Base-by-base conservation (phyloP, 2,888 invertebrate genomes). In the Ferrisia virgata region DNA sequence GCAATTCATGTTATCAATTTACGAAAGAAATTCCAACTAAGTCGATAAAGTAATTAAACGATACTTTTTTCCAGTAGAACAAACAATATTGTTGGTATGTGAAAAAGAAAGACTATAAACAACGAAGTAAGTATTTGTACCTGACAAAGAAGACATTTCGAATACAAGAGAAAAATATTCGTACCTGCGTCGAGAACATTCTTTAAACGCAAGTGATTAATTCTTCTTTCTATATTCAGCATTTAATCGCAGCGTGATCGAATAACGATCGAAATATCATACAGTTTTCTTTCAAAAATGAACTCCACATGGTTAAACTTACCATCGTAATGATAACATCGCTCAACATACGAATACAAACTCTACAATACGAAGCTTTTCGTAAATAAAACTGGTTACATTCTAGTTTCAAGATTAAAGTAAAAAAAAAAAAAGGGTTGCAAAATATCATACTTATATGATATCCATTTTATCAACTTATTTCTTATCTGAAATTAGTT, bases 341-440 rank as follows among this genome's bases (percentile, higher is more conserved):
- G 72, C 36, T 36, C 18, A 9, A n/a, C n/a, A 47, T 18, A 47
- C 18, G 43, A n/a, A 47, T 18, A 47, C 18, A 4, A 18, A n/a
- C 33, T 33, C n/a, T 1, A 0, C 33, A 72, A n/a, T 53, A 5
- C 6, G 39, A 39, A 11, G 28, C 28, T 72, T 72, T 72, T 33
- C 72, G 72, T 72, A 72, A 72, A 72, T 72, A 72, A 72, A 72
- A 72, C 33, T n/a, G n/a, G n/a, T n/a, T n/a, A n/a, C n/a, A n/a
- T n/a, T n/a, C n/a, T n/a, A n/a, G 36, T 72, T n/a, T 72, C 72
- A 72, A 33, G 72, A 33, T 33, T 72, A 18, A 72, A 31, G 8
- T 18, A 18, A 3, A n/a, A n/a, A n/a, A n/a, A n/a, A n/a, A n/a
- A n/a, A 72, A 72, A 33, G 36, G 33, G 36, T 72, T 72, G 33